Percentiles rank a stretch among this genome's conserved stretches.
These are phyloP conservation scores for Clarias pachynema DNA, from an alignment of 2,797 vertebrate genomes.

Conservation along the genomic window DNA sequence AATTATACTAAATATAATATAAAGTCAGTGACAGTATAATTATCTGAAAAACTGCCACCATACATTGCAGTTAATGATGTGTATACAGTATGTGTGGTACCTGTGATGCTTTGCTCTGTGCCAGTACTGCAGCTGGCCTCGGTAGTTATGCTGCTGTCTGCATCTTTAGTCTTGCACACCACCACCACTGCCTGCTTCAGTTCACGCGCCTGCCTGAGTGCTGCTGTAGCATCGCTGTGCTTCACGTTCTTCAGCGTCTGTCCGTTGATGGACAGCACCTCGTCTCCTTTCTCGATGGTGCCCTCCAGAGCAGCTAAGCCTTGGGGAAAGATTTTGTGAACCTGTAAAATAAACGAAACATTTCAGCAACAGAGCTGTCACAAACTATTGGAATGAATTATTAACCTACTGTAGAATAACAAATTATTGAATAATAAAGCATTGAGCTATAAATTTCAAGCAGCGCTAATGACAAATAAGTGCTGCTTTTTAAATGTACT, in stretches of 20 bases:
- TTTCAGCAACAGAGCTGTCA: not conserved
- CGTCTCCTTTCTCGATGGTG: slow-evolving; percentile 91
- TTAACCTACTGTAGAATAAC: not conserved
- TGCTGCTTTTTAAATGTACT: slow-evolving; percentile 5
- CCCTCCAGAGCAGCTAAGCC: slow-evolving; percentile 91
- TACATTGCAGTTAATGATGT: not conserved
- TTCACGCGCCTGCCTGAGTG: slow-evolving; percentile 82
- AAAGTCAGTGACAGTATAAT: not conserved
- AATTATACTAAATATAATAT: not conserved
- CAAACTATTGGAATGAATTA: not conserved
- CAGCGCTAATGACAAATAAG: slow-evolving; percentile 6
- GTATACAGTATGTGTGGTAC: slow-evolving; percentile 36
- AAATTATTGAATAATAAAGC: not conserved
- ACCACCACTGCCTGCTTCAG: slow-evolving; percentile 87
- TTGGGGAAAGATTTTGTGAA: slow-evolving; percentile 88
- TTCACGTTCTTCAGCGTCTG: slow-evolving; percentile 83
- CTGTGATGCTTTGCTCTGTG: slow-evolving; percentile 46
- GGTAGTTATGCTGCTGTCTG: slow-evolving; percentile 50
- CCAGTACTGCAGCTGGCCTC: slow-evolving; percentile 33
- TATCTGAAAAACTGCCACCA: not conserved
- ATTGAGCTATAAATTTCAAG: not conserved
- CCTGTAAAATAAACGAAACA: slow-evolving; percentile 68
- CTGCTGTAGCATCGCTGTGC: slow-evolving; percentile 80
- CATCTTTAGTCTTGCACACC: slow-evolving; percentile 73
- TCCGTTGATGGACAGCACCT: slow-evolving; percentile 93